phyloP scores from a whole-genome alignment of 1,140 invertebrate species.

The Apis mellifera region Amel_HAv3.1 CM009932.2:11632001-11632500 shows the following conservation, averaged over 20 bases:
- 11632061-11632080: background rate
- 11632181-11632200: slow-evolving; percentile 3
- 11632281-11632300: slow-evolving; percentile 65
- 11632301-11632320: slow-evolving; percentile 66
- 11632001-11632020: background rate
- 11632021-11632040: too few species aligned
- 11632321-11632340: slow-evolving; percentile 71
- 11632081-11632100: background rate
- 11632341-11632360: slow-evolving; percentile 30
- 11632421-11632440: background rate
- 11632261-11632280: slow-evolving; percentile 61
- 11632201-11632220: slow-evolving; percentile 20
- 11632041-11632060: too few species aligned
- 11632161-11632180: too few species aligned
- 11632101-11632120: background rate
- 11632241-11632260: slow-evolving; percentile 23
- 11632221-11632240: slow-evolving; percentile 22
- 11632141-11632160: background rate
- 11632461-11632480: too few species aligned
- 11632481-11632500: background rate
- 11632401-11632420: too few species aligned
- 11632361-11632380: background rate
- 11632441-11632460: background rate
- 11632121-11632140: slow-evolving; percentile 14
- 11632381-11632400: background rate